These are phyloP conservation scores for Malthinus flaveolus DNA, from an alignment of 2,888 invertebrate genomes.

Conservation along the genomic window DNA sequence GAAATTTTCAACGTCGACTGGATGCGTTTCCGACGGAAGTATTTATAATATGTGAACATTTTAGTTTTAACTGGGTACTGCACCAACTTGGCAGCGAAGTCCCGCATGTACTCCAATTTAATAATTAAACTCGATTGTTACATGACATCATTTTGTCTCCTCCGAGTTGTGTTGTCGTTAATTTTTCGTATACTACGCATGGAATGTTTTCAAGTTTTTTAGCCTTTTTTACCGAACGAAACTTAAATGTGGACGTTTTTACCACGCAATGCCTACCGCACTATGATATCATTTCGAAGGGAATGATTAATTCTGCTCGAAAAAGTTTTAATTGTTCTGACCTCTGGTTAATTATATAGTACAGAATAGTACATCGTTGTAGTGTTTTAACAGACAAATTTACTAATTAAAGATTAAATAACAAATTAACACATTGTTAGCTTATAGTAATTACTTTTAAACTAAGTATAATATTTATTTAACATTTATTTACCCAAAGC, in stretches of 20 bases:
- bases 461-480: no score
- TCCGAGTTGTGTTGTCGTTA: no score
- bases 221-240: not conserved
- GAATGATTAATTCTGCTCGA: conserved; percentile 4
- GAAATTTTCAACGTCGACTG: conserved; percentile 5
- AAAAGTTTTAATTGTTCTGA: conserved; percentile 12
- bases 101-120: conserved; percentile 11
- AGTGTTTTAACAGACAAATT: no score
- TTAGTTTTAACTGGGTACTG: conserved; percentile 5
- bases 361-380: not conserved
- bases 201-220: not conserved
- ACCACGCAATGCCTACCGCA: not conserved
- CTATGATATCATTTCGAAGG: conserved; percentile 15
- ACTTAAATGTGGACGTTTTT: not conserved
- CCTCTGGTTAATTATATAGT: conserved; percentile 12
- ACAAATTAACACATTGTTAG: no score
- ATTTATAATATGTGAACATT: conserved; percentile 9
- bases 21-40: conserved; percentile 24
- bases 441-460: no score
- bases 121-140: conserved; percentile 13
- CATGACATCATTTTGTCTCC: conserved; percentile 18
- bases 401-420: no score
- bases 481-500: no score
- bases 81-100: not conserved
- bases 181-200: no score